These are phyloP conservation scores for Mesoclemmys tuberculata DNA, from an alignment of 2,113 vertebrate species.

Conservation along the genomic window DNA sequence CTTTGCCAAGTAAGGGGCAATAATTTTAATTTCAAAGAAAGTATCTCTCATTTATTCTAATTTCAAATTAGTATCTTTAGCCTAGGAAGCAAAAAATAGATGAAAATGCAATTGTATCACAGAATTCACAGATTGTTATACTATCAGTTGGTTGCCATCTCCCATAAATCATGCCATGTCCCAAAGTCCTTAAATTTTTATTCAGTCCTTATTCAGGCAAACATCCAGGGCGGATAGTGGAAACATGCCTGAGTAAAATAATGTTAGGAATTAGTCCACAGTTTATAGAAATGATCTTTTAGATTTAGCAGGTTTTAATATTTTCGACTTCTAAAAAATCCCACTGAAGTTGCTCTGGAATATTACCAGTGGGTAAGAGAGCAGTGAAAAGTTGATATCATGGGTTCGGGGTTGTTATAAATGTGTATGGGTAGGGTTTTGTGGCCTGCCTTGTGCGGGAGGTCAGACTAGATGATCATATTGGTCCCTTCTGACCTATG, in stretches of 20 bases:
- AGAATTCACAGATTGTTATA: not conserved
- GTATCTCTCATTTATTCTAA: conserved; percentile 44
- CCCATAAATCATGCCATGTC: not conserved
- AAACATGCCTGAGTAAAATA: not conserved
- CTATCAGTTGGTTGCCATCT: not conserved
- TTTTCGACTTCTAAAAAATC: not conserved
- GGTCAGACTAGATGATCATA: no score
- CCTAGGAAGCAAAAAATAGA: conserved; percentile 40
- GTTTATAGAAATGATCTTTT: not conserved
- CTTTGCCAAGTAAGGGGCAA: conserved; percentile 52
- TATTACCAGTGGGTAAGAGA: conserved; percentile 5
- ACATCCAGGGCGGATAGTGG: not conserved
- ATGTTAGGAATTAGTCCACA: not conserved
- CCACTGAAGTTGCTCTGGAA: not conserved
- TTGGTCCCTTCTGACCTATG: no score
- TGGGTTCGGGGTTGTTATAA: no score
- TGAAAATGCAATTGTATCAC: not conserved
- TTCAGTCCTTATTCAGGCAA: not conserved
- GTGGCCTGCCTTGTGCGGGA: no score
- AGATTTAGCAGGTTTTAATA: not conserved
- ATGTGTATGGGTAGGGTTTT: no score
- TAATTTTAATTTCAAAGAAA: conserved; percentile 63
- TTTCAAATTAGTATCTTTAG: conserved; percentile 43
- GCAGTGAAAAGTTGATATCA: not conserved
- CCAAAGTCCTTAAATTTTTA: not conserved